Evolutionary conservation across 1,140 invertebrate species (phyloP), one percentile per base, ranked within the genome.

Genomic region (Aphelinus certus): DNA sequence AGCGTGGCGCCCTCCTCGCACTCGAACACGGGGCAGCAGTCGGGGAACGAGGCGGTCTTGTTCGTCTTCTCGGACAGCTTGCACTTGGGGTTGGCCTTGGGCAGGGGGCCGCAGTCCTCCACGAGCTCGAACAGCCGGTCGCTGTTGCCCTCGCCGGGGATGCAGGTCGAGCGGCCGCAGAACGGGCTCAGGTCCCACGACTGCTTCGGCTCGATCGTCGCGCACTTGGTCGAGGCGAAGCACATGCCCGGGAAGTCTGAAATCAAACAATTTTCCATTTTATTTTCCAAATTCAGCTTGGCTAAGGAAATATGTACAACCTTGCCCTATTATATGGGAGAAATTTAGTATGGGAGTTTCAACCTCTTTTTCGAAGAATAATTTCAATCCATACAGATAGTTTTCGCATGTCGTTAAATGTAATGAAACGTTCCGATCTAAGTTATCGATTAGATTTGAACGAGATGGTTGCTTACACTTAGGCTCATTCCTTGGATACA

Each of bases 201-300:
- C 85, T 95, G 93, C 56, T 92, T 92, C 51, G 94, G 93, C 82
- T 95, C 94, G 48, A 96, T 92, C 10, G 95, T 96, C 1, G 94
- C 93, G 83, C 95, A 96, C 75, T 91, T 92, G n/a, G 95, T 96
- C 0, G 94, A 95, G 1, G 95, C 95, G 86, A 96, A 96, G 82
- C 95, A 96, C 89, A 95, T 91, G 7, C 93, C 94, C 60, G 95
- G 95, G 89, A 96, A 96, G 88, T 96, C 95, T 96, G 87, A 4
- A 87, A 89, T 81, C 75, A 79, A 80, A 77, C 3, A n/a, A 9
- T 53, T 53, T 53, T 6, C 9, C 9, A 6, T 53, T 53, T 53
- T 53, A 4, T 6, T 53, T 53, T 9, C 51, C 51, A 53, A 6
- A 53, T 53, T 53, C 51, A 26, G 26, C 26, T 26, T 26, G 26